Base-by-base conservation (phyloP, 2,797 vertebrate genomes). In the Lycodopsis pacificus region DNA sequence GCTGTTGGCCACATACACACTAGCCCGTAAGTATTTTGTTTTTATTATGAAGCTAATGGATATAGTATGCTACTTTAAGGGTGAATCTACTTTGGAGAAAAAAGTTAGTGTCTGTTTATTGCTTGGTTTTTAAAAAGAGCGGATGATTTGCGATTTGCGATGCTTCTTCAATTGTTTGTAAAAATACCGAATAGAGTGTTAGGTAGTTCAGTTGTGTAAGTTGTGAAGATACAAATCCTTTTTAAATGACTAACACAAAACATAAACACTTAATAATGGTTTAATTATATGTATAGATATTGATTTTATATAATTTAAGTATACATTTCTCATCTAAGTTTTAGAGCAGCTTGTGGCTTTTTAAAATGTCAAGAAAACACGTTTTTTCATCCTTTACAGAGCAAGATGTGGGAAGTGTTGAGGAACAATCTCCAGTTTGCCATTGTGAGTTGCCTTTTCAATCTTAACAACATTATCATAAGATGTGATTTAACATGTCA, bases 21-120 rank as follows among this genome's bases (percentile, higher is more conserved):
- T 83, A 5, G 93, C 97, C 75, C 94, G 98, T 99, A 90, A 99
- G 98, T 97, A 90, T 30, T 13, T 0, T 9, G 0, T 2, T 64
- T 82, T 71, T 64, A 56, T 56, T 53, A 27, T 40, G 3, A 53
- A 27, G 2, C 5, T 30, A 19, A 4, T 7, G 15, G 2, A 22
- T 8, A 8, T 34, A 0, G 1, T 58, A 20, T 8, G 20, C 22
- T 19, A 48, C 57, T 56, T 59, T 19, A n/a, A 2, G 2, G 3
- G 4, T 30, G 11, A 49, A 44, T 56, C 0, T 34, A 11, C 40
- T 48, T 65, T 11, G 51, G 22, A 56, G 56, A 61, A 42, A 19
- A 48, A 27, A 7, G 34, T 40, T 11, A 7, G 15, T 7, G 0
- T 9, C 10, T 56, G 13, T 63, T 59, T 54, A 2, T 71, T 71